Conservation (phyloP, 2,888 invertebrate species). For the Augiades crinisus region DNA sequence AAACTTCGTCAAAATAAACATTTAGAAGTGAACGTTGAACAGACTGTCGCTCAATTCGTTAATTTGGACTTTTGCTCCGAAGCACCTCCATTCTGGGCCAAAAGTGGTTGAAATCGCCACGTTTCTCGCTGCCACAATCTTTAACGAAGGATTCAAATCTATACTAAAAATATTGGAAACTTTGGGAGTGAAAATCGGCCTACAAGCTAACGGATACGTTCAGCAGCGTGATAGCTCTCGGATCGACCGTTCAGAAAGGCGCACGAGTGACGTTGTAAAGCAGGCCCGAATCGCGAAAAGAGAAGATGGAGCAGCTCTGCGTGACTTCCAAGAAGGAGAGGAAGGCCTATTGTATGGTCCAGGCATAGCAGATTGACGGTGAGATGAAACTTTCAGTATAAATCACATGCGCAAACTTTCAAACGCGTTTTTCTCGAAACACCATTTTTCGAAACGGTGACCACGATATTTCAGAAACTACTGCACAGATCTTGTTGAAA, state of each 20-base stretch:
- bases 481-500: too few relatives aligned
- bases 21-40: background rate
- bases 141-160: background rate
- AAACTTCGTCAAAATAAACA: background rate
- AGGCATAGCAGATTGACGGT: background rate
- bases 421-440: background rate
- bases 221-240: background rate
- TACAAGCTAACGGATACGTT: background rate
- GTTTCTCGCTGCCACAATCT: background rate
- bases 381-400: constrained; percentile 11
- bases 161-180: background rate
- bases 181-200: background rate
- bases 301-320: background rate
- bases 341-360: background rate
- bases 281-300: background rate
- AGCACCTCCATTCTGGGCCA: background rate
- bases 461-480: too few relatives aligned
- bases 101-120: background rate
- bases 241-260: background rate
- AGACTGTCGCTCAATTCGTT: background rate
- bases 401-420: constrained; percentile 3
- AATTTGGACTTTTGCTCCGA: background rate
- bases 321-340: background rate
- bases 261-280: background rate
- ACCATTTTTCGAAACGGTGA: background rate